These are phyloP conservation scores for Drosophila yooni DNA, from an alignment of 2,888 invertebrate species.

Conservation along the genomic window DNA sequence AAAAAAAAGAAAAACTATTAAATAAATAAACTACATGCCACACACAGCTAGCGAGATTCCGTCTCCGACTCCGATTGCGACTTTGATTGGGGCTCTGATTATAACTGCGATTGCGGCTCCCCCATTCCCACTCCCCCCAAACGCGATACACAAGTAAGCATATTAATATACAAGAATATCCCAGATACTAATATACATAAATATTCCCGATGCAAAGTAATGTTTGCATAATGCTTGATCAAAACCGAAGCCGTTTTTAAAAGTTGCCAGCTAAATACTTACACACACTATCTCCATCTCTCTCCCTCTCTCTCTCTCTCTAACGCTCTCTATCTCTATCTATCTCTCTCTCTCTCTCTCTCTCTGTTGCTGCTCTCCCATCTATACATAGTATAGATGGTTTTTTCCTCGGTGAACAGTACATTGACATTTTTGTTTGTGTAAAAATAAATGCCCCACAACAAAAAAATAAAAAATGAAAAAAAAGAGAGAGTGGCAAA, in stretches of 20 bases:
- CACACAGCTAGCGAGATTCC: conserved; percentile 2
- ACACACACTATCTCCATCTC: background rate
- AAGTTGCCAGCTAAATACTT: conserved; percentile 46
- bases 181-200: background rate
- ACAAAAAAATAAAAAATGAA: background rate
- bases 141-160: too few species aligned
- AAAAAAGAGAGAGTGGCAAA: background rate
- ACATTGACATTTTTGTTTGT: conserved; percentile 60
- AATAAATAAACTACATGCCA: conserved; percentile 75
- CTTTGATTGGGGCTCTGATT: conserved; percentile 3
- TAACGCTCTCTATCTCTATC: background rate
- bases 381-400: background rate
- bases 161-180: too few species aligned
- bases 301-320: background rate
- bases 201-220: conserved; percentile 23
- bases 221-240: conserved; percentile 54
- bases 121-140: too few species aligned
- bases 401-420: conserved; percentile 15
- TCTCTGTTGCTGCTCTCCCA: background rate
- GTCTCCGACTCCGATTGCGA: background rate
- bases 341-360: background rate
- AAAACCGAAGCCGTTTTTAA: conserved; percentile 33
- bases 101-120: conserved; percentile 1
- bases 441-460: conserved; percentile 51
- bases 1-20: conserved; percentile 50